Percentiles rank a stretch among this genome's conserved stretches.
These are phyloP conservation scores for Drosophila arizonae DNA, from an alignment of 1,140 invertebrate genomes.

Conservation along the genomic window DNA sequence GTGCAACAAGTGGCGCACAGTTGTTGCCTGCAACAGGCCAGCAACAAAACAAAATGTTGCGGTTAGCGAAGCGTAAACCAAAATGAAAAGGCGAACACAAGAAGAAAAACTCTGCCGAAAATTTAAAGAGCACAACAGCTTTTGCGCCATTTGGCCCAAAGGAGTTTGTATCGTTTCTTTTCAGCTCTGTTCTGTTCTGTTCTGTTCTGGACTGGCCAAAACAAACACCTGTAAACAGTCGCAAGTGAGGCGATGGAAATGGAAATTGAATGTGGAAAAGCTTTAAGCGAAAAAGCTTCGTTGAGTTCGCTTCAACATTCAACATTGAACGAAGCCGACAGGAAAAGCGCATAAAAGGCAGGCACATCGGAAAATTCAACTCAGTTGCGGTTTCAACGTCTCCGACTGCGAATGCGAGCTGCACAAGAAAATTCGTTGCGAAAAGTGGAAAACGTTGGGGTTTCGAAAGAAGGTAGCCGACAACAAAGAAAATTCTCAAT, in stretches of 20 bases:
- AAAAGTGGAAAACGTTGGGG: slow-evolving; percentile 4
- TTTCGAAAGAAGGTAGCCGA: slow-evolving; percentile 25
- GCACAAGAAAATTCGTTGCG: slow-evolving; percentile 6
- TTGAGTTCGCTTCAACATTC: slow-evolving; percentile 60
- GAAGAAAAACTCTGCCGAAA: neutral
- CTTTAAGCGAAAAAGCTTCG: slow-evolving; percentile 50
- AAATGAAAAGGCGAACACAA: neutral
- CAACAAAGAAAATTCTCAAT: neutral
- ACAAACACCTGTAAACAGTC: slow-evolving; percentile 75
- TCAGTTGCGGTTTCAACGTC: slow-evolving; percentile 71
- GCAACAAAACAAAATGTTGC: slow-evolving; percentile 27
- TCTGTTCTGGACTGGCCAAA: slow-evolving; percentile 56
- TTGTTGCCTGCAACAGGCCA: slow-evolving; percentile 28
- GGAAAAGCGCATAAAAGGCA: slow-evolving; percentile 72
- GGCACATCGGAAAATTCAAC: slow-evolving; percentile 56
- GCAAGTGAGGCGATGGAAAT: slow-evolving; percentile 49
- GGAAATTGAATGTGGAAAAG: slow-evolving; percentile 42
- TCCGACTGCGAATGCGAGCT: slow-evolving; percentile 42
- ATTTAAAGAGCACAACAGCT: slow-evolving; percentile 27
- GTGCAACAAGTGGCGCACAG: slow-evolving; percentile 43
- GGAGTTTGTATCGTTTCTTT: neutral
- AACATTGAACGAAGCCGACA: slow-evolving; percentile 60
- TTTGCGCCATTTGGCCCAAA: slow-evolving; percentile 10
- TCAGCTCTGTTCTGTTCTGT: slow-evolving; percentile 7
- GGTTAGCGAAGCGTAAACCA: slow-evolving; percentile 32